Base-by-base conservation (phyloP, 2,888 invertebrate species). In the Vesta saturnalis region DNA sequence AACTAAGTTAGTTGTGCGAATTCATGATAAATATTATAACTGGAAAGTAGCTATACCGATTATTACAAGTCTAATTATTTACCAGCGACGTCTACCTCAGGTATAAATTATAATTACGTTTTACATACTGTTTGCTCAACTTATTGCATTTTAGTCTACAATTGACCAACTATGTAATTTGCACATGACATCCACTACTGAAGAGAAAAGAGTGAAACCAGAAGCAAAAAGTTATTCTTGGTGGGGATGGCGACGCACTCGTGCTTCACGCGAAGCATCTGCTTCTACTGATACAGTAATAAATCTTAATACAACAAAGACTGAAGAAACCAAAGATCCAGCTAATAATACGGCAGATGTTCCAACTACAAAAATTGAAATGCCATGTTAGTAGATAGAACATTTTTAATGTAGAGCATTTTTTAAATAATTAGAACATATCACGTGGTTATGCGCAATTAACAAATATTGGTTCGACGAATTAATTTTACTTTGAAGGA, bases 1-100 rank as follows among this genome's bases (percentile, higher is more conserved):
- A 80, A 93, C 94, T 47, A 92, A 94, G 79, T 88, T 97, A 77
- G 92, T 96, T 71, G 92, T 97, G 77, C 90, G 94, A 78, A 89
- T 97, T 71, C 92, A 92, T 80, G 93, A 93, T 77, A 94, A 96
- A 86, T 94, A 92, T 85, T 93, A 94, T 86, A 94, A 93, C 79
- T 97, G 97, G 96, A 88, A 91, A 75, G 92, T 93, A 76, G 98
- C 97, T 76, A 93, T 94, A 69, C 95, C 97, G 49, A 90, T 97
- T 80, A 89, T 99, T 78, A 90, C 97, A 80, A 94, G 95, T 73
- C 87, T 94, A 73, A 89, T 95, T 72, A 91, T 93, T 75, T 98
- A 94, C 86, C 91, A 95, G 80, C 90, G 95, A 77, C 92, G 94
- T 64, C 86, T 98, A 77, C 93, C 97, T 67, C 89, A 89, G 82